Evolutionary conservation across 1,140 invertebrate species (phyloP), one percentile per base, ranked within the genome.

Genomic region (Tetraneura akinire): DNA sequence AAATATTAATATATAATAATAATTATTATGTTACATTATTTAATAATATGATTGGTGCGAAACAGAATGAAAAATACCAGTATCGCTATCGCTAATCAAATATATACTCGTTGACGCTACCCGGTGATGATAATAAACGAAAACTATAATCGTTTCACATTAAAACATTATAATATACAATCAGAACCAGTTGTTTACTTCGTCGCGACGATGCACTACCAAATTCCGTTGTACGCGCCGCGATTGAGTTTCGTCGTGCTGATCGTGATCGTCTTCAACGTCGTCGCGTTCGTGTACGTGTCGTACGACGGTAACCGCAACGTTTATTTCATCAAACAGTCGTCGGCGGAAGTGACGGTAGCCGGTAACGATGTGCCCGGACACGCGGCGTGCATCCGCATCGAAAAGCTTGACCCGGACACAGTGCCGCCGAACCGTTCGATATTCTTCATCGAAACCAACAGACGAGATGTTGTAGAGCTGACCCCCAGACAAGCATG

Each of bases 401-500:
- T 66, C 18, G 62, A 66, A 66, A 4, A 13, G 8, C 32, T 66
- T 8, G 62, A 42, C 29, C 62, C 62, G 16, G 11, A 26, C 62
- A 29, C 37, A 26, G 62, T 64, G 5, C 23, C 11, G 29, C 14
- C 1, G 0, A 66, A 66, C 16, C 37, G 18, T 4, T 42, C 62
- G 62, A 66, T 66, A 18, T 66, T 66, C 16, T 66, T 66, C 32
- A 10, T 66, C 8, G 62, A 66, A 9, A 66, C 32, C 62, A 66
- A 32, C 32, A 29, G 32, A 10, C 29, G 18, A 9, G 3, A 32
- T 1, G 62, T 18, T 3, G 62, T 66, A 3, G 62, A 42, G 18
- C 13, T 66, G 1, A 66, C 18, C 1, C 10, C 62, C 16, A 66
- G 62, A 42, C 62, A 66, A 29, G 62, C 62, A 16, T 66, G 62